Conservation (phyloP, 2,888 invertebrate genomes). For the Arrhopalites spinosus region DNA sequence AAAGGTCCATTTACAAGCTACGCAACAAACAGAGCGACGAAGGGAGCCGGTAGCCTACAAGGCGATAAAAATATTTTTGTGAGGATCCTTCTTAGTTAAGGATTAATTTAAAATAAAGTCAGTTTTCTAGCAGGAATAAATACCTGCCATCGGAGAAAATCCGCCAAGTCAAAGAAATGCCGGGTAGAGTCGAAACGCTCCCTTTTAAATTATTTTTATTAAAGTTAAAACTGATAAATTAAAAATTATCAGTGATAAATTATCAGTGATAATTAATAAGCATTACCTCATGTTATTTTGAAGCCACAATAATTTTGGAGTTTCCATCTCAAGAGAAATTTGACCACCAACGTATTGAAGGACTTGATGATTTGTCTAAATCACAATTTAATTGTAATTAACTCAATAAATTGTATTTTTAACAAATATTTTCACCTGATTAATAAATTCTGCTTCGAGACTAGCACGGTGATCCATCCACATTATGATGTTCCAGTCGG, state of each 20-base stretch:
- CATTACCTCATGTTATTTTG: conserved; percentile 75
- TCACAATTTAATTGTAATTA: no score
- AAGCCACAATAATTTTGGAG: conserved; percentile 91
- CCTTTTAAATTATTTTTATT: no score
- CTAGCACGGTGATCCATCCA: conserved; percentile 93
- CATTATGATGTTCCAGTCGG: conserved; percentile 79
- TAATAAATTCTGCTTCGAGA: conserved; percentile 79
- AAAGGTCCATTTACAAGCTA: conserved; percentile 94
- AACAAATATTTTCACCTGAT: conserved; percentile 60
- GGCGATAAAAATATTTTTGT: no score
- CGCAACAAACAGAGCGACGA: conserved; percentile 77
- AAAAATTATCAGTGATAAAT: no score
- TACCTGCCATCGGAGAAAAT: conserved; percentile 92
- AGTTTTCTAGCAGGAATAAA: no score
- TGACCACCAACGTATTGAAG: conserved; percentile 87
- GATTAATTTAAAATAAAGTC: no score
- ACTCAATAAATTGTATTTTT: no score
- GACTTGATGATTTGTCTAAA: conserved; percentile 72
- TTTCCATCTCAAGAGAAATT: conserved; percentile 96
- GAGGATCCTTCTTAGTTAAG: no score
- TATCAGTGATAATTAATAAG: no score
- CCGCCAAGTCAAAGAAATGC: conserved; percentile 87
- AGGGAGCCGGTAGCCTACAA: conserved; percentile 71
- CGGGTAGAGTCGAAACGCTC: conserved; percentile 67
- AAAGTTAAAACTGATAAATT: no score